phyloP scores from a whole-genome alignment of 2,797 vertebrate species.

The Enteromius unitaeniatus region DNA sequence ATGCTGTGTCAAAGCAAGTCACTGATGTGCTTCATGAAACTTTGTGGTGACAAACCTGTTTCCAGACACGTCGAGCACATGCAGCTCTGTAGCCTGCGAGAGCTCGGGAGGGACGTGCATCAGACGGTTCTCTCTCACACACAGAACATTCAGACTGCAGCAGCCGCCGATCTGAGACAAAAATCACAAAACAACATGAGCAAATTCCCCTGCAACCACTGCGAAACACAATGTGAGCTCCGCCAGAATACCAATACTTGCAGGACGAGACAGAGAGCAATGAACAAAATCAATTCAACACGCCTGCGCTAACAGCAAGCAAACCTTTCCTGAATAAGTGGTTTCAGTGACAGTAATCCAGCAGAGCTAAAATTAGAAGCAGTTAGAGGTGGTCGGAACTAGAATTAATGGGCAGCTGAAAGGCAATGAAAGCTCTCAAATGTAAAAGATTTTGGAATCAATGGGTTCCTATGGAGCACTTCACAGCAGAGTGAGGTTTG shows the following conservation, averaged over 20 bases:
- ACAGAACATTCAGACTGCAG: slow-evolving; percentile 92
- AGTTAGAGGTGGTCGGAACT: slow-evolving; percentile 67
- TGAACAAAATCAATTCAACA: background rate
- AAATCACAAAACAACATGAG: background rate
- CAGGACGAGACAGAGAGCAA: background rate
- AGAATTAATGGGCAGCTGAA: slow-evolving; percentile 57
- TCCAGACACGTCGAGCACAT: slow-evolving; percentile 95
- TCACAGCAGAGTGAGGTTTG: background rate
- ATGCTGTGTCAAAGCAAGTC: background rate
- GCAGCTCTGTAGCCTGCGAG: slow-evolving; percentile 92
- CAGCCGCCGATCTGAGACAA: slow-evolving; percentile 90
- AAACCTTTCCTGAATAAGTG: slow-evolving; percentile 56
- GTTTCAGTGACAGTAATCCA: slow-evolving; percentile 60
- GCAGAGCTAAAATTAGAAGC: slow-evolving; percentile 69
- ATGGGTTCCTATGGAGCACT: background rate
- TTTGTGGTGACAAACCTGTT: slow-evolving; percentile 82
- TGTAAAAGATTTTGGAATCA: background rate
- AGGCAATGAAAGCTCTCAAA: slow-evolving; percentile 57
- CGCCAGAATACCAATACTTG: background rate
- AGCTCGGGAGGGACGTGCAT: slow-evolving; percentile 90
- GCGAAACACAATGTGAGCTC: background rate
- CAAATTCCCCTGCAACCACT: background rate
- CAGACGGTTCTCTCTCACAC: slow-evolving; percentile 92
- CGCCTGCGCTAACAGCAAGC: slow-evolving; percentile 53
- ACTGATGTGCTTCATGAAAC: background rate